Evolutionary conservation across 2,797 vertebrate species (phyloP).

Genomic region (Syngnathus acus): DNA sequence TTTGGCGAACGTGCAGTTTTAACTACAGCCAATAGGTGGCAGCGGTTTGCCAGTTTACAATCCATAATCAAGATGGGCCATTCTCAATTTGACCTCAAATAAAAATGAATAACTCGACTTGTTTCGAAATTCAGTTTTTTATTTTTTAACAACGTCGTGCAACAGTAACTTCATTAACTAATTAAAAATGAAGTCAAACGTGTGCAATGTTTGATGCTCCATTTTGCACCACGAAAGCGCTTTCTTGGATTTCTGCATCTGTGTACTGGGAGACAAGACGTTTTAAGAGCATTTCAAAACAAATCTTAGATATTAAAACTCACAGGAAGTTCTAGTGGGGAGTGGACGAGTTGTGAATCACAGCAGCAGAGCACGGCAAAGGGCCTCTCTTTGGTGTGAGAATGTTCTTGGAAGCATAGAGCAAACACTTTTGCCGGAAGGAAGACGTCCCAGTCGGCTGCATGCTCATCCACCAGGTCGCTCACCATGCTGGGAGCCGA

Average conservation of each 20-base stretch:
- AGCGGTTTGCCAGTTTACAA: background rate
- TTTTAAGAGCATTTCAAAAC: background rate
- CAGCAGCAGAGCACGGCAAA: conserved; percentile 56
- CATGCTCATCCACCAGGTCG: conserved; percentile 51
- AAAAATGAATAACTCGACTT: background rate
- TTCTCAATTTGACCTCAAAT: background rate
- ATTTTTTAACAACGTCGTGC: background rate
- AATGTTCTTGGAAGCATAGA: conserved; percentile 62
- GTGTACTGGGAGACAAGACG: conserved; percentile 29
- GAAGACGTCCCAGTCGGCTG: conserved; percentile 61
- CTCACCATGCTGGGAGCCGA: conserved; percentile 53
- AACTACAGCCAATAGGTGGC: conserved; percentile 7
- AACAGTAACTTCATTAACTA: background rate
- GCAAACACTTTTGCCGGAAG: conserved; percentile 62
- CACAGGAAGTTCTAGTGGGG: conserved; percentile 44
- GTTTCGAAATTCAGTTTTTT: background rate
- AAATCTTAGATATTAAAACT: background rate
- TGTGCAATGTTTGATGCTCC: background rate
- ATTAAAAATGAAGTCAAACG: background rate
- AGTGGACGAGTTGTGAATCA: conserved; percentile 22
- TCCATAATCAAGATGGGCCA: background rate
- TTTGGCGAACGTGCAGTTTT: conserved; percentile 12
- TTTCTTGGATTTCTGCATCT: conserved; percentile 42
- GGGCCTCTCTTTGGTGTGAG: conserved; percentile 54
- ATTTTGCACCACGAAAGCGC: conserved; percentile 34